Percentiles rank a stretch among this genome's conserved stretches.
phyloP scores from a whole-genome alignment of 2,113 vertebrate genomes.

The Gymnobelideus leadbeateri region DNA sequence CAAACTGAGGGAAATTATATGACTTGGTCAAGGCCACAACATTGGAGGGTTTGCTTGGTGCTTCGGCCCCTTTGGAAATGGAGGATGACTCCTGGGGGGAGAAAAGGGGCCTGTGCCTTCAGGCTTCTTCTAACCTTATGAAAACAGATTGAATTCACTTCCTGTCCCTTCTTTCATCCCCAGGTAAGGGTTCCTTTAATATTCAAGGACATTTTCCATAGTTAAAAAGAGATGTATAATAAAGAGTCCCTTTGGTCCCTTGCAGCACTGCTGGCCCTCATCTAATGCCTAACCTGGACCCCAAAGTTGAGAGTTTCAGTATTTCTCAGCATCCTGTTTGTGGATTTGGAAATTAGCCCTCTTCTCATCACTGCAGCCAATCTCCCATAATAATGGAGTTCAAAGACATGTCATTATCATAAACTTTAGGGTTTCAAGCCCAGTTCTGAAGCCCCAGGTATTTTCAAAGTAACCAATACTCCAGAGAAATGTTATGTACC shows the following conservation, averaged over 20 bases:
- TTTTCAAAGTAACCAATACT: constrained; percentile 52
- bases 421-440: constrained; percentile 35
- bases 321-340: neutral
- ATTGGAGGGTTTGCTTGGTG: neutral
- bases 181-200: neutral
- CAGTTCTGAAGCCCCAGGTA: constrained; percentile 33
- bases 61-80: neutral
- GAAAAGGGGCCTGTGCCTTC: neutral
- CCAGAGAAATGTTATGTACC: constrained; percentile 39
- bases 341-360: constrained; percentile 5
- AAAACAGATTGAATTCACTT: neutral
- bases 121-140: neutral
- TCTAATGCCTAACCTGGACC: neutral
- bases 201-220: neutral
- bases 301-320: neutral
- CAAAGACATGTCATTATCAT: constrained; percentile 16
- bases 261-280: neutral
- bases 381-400: constrained; percentile 35
- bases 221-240: neutral
- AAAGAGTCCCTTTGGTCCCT: constrained; percentile 7
- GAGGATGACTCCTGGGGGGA: neutral
- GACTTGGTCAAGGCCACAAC: neutral
- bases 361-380: neutral
- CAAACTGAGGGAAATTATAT: neutral
- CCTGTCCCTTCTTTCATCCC: constrained; percentile 27